Evolutionary conservation across 2,113 vertebrate species (phyloP).

Genomic region (Oreotrochilus melanogaster): DNA sequence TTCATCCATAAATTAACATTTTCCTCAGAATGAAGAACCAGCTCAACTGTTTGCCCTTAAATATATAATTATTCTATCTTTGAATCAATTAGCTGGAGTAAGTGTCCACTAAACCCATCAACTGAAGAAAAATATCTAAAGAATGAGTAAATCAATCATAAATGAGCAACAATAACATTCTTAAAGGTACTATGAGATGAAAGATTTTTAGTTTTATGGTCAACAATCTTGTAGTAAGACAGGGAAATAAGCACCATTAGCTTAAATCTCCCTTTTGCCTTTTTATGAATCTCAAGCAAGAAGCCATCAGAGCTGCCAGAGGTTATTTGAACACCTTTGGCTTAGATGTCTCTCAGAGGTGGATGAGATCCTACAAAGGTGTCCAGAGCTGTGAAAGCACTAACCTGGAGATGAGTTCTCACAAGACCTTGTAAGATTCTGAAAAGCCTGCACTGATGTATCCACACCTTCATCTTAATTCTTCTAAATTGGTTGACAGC

Average conservation of each 20-base stretch:
- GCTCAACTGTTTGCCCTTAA: background rate
- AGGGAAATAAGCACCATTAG: background rate
- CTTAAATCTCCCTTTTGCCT: background rate
- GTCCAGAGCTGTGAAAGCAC: background rate
- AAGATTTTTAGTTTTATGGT: background rate
- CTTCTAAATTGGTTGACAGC: background rate
- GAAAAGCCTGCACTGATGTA: background rate
- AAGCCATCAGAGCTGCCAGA: background rate
- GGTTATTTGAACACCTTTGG: background rate
- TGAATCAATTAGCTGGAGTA: background rate
- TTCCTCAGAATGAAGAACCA: background rate
- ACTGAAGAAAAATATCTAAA: background rate
- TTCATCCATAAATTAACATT: background rate
- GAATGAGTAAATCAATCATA: background rate
- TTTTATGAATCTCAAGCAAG: background rate
- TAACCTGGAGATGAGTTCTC: background rate
- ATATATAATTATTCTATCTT: background rate
- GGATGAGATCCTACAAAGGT: background rate
- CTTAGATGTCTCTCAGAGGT: background rate
- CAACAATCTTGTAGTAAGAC: rapidly evolving
- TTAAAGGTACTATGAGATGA: rapidly evolving
- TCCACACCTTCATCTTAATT: background rate
- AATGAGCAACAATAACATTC: background rate
- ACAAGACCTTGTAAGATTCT: background rate
- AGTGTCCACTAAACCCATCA: background rate